Evolutionary conservation across 2,888 invertebrate genomes (phyloP), one percentile per base, ranked within the genome.

Genomic region (Pandemis corylana): DNA sequence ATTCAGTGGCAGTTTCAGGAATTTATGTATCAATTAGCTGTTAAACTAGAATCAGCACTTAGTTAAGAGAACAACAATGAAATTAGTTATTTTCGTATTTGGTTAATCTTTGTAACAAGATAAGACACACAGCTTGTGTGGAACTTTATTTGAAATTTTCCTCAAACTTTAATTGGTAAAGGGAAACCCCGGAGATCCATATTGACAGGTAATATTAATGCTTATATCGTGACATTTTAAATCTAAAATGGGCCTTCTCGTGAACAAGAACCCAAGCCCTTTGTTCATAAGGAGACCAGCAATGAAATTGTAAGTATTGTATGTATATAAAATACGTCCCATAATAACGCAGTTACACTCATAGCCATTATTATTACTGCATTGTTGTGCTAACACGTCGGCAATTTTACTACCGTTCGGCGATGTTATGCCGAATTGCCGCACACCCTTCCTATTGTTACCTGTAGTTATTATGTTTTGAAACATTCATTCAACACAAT

Each of bases 401-500:
- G 36, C 7, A 51, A 13, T 10, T 51, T 66, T 51, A 66, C 41
- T 36, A 9, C 41, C 5, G 51, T 66, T 28, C 5, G n/a, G 28
- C 13, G 7, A 66, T 51, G 9, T 51, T 28, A 36, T 12, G 20
- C 20, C 12, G 46, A 6, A 28, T 36, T 36, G 28, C 28, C 28
- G 12, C 20, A 4, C 66, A 13, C 5, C 53, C 53, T 7, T 15
- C 53, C 53, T n/a, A 66, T 66, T 66, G 66, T 66, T 41, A 51
- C 5, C 0, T 2, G 28, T 65, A 46, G 51, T 66, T 66, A 41
- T 51, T 7, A 28, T 13, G 36, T 66, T 36, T 36, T 13, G 49
- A 12, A 65, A 66, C 36, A 65, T 65, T 46, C 36, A 65, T 65
- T 46, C 46, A 49, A 28, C 20, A 20, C 13, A 66, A n/a, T 36